phyloP scores from a whole-genome alignment of 2,113 vertebrate genomes.

The Onychostruthus taczanowskii region DNA sequence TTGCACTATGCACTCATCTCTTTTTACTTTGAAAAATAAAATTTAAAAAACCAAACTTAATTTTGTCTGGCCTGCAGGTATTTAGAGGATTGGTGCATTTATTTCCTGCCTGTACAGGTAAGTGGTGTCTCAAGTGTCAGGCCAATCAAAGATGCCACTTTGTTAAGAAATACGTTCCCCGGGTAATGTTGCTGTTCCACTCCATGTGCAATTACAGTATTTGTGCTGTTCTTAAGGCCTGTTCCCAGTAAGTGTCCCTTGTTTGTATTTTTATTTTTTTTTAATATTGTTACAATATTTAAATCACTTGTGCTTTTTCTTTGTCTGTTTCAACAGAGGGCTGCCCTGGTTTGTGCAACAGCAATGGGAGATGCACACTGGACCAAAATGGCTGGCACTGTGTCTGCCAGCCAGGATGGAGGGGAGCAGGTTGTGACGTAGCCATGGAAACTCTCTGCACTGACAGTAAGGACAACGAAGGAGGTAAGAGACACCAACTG shows the following conservation, averaged over 20 bases:
- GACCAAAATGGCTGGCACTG: slow-evolving; percentile 99
- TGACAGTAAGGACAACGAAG: slow-evolving; percentile 97
- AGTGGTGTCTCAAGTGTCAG: slow-evolving; percentile 81
- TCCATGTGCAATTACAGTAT: slow-evolving; percentile 97
- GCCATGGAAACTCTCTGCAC: slow-evolving; percentile 97
- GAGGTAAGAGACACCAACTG: slow-evolving; percentile 79
- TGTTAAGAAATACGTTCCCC: slow-evolving; percentile 71
- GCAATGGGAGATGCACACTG: slow-evolving; percentile 94
- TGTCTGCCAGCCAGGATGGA: slow-evolving; percentile 97
- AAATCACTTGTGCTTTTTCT: slow-evolving; percentile 54
- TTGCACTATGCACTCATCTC: slow-evolving; percentile 36
- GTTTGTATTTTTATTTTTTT: slow-evolving; percentile 62
- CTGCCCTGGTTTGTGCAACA: slow-evolving; percentile 96
- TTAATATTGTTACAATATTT: slow-evolving; percentile 1
- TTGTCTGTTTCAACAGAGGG: slow-evolving; percentile 85
- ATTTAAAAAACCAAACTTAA: slow-evolving; percentile 20
- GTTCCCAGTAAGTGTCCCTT: slow-evolving; percentile 84
- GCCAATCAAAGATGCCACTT: slow-evolving; percentile 82
- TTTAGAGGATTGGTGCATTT: slow-evolving; percentile 73
- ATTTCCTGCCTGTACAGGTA: slow-evolving; percentile 78
- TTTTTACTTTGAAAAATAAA: slow-evolving; percentile 60
- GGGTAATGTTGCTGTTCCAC: slow-evolving; percentile 74
- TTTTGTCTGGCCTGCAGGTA: slow-evolving; percentile 80
- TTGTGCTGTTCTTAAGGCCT: slow-evolving; percentile 89
- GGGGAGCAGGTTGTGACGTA: slow-evolving; percentile 94